Evolutionary conservation across 2,888 invertebrate species (phyloP).

Genomic region (Amaurobius ferox): DNA sequence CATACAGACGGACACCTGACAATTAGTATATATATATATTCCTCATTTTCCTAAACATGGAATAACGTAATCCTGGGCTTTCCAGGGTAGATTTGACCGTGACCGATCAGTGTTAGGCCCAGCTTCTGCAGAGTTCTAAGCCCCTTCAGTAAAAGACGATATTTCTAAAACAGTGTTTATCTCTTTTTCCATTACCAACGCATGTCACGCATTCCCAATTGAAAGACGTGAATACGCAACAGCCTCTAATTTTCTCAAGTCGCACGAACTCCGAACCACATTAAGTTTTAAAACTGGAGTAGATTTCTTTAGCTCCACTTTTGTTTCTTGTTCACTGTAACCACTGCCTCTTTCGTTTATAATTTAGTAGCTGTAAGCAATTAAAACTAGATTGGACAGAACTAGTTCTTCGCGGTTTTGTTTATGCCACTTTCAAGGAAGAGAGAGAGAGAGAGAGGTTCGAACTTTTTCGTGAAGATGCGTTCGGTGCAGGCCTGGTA

Average conservation of each 20-base stretch:
- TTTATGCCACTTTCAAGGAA: too few relatives aligned
- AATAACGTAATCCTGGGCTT: too few relatives aligned
- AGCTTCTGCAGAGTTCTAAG: too few relatives aligned
- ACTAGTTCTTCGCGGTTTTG: too few relatives aligned
- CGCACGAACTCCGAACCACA: constrained; percentile 11
- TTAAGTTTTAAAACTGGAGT: constrained; percentile 43
- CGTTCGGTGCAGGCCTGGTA: too few relatives aligned
- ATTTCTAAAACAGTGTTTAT: background rate
- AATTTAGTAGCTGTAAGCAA: constrained; percentile 56
- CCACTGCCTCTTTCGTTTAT: constrained; percentile 18
- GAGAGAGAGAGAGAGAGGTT: too few relatives aligned
- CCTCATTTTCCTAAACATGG: too few relatives aligned
- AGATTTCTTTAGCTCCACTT: constrained; percentile 28
- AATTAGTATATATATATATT: too few relatives aligned
- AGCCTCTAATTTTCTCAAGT: constrained; percentile 9
- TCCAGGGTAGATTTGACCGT: too few relatives aligned
- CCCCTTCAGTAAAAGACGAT: background rate
- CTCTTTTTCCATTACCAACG: background rate
- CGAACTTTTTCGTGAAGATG: too few relatives aligned
- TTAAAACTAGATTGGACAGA: constrained; percentile 50
- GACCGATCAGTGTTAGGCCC: too few relatives aligned
- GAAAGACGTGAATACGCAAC: background rate
- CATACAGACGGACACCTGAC: too few relatives aligned
- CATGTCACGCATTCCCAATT: constrained; percentile 7
- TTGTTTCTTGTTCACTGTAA: background rate